Base-by-base conservation (phyloP, 2,888 invertebrate species). In the Palloptera scutellata region DNA sequence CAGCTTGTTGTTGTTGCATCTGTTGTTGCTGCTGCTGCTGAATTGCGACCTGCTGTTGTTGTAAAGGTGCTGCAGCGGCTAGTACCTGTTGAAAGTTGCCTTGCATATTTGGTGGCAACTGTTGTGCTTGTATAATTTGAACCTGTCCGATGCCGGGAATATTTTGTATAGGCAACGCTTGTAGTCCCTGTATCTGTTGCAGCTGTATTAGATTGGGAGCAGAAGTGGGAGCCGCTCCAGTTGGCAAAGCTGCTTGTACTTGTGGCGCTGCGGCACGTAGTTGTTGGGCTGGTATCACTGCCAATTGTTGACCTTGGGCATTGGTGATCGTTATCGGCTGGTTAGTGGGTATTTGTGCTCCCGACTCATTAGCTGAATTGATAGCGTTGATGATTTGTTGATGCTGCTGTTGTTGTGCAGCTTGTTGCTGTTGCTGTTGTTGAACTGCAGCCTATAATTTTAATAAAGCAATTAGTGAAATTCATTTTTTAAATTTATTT, bases 71-170 rank as follows among this genome's bases (percentile, higher is more conserved):
- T 5, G 70, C 52, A 11, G 72, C 69, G 0, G 77, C 76, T 9
- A 81, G 69, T 42, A 81, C 75, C 60, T 82, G 81, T 52, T 81
- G 79, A 19, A 81, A 76, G 64, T 79, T 79, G 17, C 78, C 79
- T 30, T 83, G 83, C 62, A 83, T 78, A 48, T 84, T 83, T 12
- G 84, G 82, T 9, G 83, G 83, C 72, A 85, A 81, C 68, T 84
- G 86, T 64, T 85, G 87, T 68, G 81, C 87, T 75, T 85, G 87
- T 76, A 84, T 83, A 30, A 80, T 80, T 86, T 95, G 95, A 15
- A 95, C 93, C 74, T 94, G 92, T 4, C 92, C 92, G 57, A 92
- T 79, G 1, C 94, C 94, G 68, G 92, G 91, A 72, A 93, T 88
- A 74, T 92, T 91, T 81, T 92, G 93, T 70, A 94, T 89, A 6